Percentiles rank a stretch among this genome's conserved stretches.
Conservation (phyloP, 2,113 vertebrate genomes). For the Beaufortia kweichowensis region DNA sequence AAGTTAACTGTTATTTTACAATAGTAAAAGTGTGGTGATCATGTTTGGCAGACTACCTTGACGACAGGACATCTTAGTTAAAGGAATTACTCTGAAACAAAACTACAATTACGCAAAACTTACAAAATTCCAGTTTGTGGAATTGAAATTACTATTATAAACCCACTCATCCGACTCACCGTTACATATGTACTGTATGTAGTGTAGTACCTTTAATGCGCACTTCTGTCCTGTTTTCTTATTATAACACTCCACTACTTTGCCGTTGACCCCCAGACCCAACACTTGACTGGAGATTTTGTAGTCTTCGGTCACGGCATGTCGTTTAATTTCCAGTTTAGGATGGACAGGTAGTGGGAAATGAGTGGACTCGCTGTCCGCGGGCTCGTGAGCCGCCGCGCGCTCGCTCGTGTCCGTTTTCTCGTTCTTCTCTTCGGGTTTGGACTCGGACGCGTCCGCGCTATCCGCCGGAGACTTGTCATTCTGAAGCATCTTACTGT, state of each 20-base stretch:
- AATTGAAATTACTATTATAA: neutral
- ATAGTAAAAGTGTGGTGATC: neutral
- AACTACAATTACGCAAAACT: neutral
- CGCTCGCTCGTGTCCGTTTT: constrained; percentile 4
- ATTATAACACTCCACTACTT: constrained; percentile 90
- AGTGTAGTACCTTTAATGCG: constrained; percentile 85
- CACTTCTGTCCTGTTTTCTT: constrained; percentile 90
- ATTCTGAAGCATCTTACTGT: constrained; percentile 73
- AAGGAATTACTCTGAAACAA: neutral
- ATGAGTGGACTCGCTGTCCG: constrained; percentile 53
- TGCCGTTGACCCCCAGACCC: constrained; percentile 95
- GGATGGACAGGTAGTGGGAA: constrained; percentile 69
- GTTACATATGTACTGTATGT: neutral
- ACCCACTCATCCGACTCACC: neutral
- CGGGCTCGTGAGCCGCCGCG: neutral
- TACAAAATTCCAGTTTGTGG: neutral
- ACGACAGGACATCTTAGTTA: too few species aligned
- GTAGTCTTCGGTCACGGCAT: constrained; percentile 95
- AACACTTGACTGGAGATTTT: constrained; percentile 91
- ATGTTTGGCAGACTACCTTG: too few species aligned
- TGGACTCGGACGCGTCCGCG: constrained; percentile 50
- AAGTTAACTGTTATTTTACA: too few species aligned
- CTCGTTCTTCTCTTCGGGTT: constrained; percentile 47
- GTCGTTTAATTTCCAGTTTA: constrained; percentile 87
- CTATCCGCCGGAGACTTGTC: constrained; percentile 63